phyloP scores from a whole-genome alignment of 2,888 invertebrate species.

The Eristalis tenax region DNA sequence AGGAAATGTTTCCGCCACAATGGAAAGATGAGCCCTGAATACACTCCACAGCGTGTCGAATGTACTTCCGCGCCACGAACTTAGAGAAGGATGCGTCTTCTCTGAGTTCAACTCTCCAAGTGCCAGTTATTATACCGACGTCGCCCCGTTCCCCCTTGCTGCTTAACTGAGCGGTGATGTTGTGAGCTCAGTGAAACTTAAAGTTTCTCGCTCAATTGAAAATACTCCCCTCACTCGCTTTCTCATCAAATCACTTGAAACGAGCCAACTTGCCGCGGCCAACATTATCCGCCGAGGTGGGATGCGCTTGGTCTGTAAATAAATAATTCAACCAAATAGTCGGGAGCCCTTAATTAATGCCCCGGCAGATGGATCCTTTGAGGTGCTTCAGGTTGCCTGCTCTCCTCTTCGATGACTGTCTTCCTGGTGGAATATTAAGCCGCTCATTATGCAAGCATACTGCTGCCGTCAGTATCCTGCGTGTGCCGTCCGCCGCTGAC shows the following conservation, averaged over 20 bases:
- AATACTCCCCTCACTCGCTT: not conserved
- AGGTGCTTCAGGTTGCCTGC: not conserved
- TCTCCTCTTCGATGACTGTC: not conserved
- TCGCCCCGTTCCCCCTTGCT: not conserved
- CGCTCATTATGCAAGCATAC: slow-evolving; percentile 50
- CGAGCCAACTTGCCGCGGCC: not conserved
- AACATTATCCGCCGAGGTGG: not conserved
- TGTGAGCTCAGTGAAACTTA: not conserved
- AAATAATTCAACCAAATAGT: slow-evolving; percentile 53
- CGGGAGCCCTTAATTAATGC: slow-evolving; percentile 45
- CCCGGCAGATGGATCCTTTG: slow-evolving; percentile 13
- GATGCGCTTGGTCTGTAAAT: slow-evolving; percentile 32
- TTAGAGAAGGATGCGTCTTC: slow-evolving; percentile 17
- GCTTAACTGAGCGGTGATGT: not conserved
- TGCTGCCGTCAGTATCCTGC: not conserved
- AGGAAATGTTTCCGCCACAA: slow-evolving; percentile 67
- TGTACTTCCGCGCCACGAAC: slow-evolving; percentile 57
- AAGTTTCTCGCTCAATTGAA: slow-evolving; percentile 25
- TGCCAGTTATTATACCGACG: not conserved
- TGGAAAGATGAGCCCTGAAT: slow-evolving; percentile 55
- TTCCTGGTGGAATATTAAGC: slow-evolving; percentile 54
- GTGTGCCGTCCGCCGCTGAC: slow-evolving; percentile 28
- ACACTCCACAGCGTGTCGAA: slow-evolving; percentile 26
- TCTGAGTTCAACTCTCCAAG: not conserved
- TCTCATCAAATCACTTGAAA: slow-evolving; percentile 21